Evolutionary conservation across 1,140 invertebrate genomes (phyloP), one percentile per base, ranked within the genome.

Genomic region (Aphidius gifuensis): DNA sequence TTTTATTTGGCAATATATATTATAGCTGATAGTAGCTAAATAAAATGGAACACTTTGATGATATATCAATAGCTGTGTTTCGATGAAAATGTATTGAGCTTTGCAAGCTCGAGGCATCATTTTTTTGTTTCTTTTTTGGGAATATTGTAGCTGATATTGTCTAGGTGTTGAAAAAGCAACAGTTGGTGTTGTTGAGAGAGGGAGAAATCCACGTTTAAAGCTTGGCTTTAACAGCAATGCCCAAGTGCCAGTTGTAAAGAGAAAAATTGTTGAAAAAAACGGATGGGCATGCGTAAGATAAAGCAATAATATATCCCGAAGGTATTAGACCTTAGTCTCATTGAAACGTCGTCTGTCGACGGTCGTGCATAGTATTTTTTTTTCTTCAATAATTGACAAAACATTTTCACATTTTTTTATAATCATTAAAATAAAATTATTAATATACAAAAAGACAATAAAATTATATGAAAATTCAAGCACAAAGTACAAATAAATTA

Each of bases 261-360:
- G 40, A 43, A 11, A 9, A 38, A 60, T 49, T 32, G 45, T 23
- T 46, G 55, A 32, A 50, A 51, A 59, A 62, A 61, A 9, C 66
- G 65, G 65, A 65, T 61, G 65, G 68, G 72, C 72, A 74, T 74
- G 72, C 72, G 72, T 74, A 68, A 74, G 66, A 69, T 71, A 53
- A 39, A 45, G 62, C 66, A 32, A 32, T 32, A 67, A 73, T 74
- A 72, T 68, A 71, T 56, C 61, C 50, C 53, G 60, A 60, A 53
- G 59, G 43, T 58, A 32, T 32, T 32, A 56, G 53, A 64, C 65
- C 62, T 21, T 69, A 76, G 73, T 74, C 57, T 65, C 71, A 68
- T 67, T 68, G 61, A 74, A 75, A 74, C 73, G 67, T 65, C 69
- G 71, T 68, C 54, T 64, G 55, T 66, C 56, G 62, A 61, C 69